Base-by-base conservation (phyloP, 2,888 invertebrate genomes). In the Pterostichus madidus region DNA sequence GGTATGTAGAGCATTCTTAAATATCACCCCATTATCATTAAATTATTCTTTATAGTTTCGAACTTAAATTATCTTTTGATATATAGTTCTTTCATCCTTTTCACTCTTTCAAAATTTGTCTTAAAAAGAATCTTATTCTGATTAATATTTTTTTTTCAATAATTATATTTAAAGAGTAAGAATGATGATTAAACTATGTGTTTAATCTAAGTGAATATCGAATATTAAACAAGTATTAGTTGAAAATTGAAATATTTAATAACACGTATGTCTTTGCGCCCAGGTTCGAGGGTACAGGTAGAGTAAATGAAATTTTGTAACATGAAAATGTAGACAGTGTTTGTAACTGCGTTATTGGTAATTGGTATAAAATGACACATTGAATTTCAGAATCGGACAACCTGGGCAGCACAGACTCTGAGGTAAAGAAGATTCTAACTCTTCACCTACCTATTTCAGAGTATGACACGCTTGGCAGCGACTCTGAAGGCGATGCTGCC, bases 331-430 rank as follows among this genome's bases (percentile, higher is more conserved):
- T 24, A 24, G 24, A 24, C 24, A 24, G 24, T 24, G 3, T 44
- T 71, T 39, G 56, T 64, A 7, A 32, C 15, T 31, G 44, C 3
- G 24, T 24, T 24, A 24, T 64, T 64, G 10, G 68, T 71, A 71
- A 32, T 78, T 56, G 31, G 46, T 61, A 73, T 71, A 56, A 73
- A 80, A 53, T 68, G 49, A 32, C 32, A 71, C 17, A 52, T 80
- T 84, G 84, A 87, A 88, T 93, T 92, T 88, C 95, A 95, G 95
- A 97, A 93, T 96, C 96, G 92, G 96, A 96, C 94, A 96, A 96
- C 94, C 94, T 96, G 94, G 96, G 97, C 92, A 96, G 96, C 90
- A 96, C 96, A 93, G 96, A 97, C 94, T 96, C 96, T 91, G 96
- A 97, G 94, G 96, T 96, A 92, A 96, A 96, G 94, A 96, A 96